phyloP scores from a whole-genome alignment of 2,888 invertebrate species.

The Tiliacea aurago region DNA sequence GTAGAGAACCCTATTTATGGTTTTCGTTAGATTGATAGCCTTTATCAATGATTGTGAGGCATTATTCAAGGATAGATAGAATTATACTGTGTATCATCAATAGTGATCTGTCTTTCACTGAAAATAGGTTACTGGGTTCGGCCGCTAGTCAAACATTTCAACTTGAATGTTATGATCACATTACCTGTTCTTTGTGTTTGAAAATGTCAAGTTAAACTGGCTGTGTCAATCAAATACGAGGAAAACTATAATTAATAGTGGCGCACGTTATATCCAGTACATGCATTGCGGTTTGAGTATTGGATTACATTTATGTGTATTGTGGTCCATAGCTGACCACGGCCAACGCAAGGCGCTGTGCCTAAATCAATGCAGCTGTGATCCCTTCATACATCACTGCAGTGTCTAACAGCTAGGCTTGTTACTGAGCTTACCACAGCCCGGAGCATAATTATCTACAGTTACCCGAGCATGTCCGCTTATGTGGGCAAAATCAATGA shows the following conservation, averaged over 20 bases:
- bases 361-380: constrained; percentile 64
- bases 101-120: no score
- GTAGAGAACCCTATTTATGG: no score
- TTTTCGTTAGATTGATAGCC: no score
- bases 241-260: constrained; percentile 56
- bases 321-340: constrained; percentile 69
- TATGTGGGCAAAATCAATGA: constrained; percentile 35
- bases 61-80: no score
- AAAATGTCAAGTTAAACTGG: constrained; percentile 22
- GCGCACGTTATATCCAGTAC: constrained; percentile 54
- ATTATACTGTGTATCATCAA: no score
- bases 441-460: neutral
- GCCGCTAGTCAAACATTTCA: constrained; percentile 7
- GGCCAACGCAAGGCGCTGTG: constrained; percentile 63
- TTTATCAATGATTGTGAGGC: no score
- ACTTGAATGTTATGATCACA: constrained; percentile 5
- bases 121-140: no score
- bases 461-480: constrained; percentile 7
- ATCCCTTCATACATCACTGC: constrained; percentile 30
- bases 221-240: constrained; percentile 48
- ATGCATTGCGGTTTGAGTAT: constrained; percentile 71
- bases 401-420: constrained; percentile 27
- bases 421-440: neutral
- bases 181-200: constrained; percentile 15
- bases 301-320: constrained; percentile 70